A percentile compares a stretch with the other conserved stretches of the same genome.
Evolutionary conservation across 2,888 invertebrate genomes (phyloP).

Genomic region (Epinotia demarniana): DNA sequence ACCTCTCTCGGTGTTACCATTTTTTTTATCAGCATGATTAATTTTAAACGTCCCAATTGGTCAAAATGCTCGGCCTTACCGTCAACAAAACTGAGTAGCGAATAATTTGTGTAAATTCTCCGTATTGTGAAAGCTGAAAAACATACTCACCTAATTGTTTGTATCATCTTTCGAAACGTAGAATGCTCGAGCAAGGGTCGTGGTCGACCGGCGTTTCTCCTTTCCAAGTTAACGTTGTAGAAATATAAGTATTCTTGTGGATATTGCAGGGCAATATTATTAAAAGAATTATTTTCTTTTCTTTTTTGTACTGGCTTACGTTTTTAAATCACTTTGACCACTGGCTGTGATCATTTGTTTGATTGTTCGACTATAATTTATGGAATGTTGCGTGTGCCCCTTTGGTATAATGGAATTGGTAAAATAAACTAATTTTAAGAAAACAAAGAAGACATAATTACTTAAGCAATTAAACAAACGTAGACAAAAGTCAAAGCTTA

Average conservation of each 20-base stretch:
- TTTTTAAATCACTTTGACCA: slow-evolving; percentile 68
- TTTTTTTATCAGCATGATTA: no score
- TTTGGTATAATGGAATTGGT: slow-evolving; percentile 59
- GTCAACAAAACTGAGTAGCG: no score
- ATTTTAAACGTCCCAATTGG: no score
- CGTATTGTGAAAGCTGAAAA: neutral
- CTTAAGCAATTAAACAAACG: neutral
- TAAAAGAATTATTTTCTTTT: slow-evolving; percentile 54
- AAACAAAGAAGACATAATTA: neutral
- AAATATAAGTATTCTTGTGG: slow-evolving; percentile 36
- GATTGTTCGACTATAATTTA: slow-evolving; percentile 60
- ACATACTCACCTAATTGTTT: slow-evolving; percentile 72
- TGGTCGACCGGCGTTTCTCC: slow-evolving; percentile 15
- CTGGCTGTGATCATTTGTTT: slow-evolving; percentile 55
- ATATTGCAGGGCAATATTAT: slow-evolving; percentile 47
- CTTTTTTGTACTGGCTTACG: slow-evolving; percentile 61
- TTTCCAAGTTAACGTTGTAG: neutral
- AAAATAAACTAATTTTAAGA: neutral
- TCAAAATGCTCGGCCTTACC: no score
- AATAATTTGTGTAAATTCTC: slow-evolving; percentile 14
- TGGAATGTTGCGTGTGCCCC: slow-evolving; percentile 59
- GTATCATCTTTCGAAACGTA: slow-evolving; percentile 75
- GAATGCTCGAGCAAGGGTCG: slow-evolving; percentile 54
- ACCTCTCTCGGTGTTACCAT: no score
- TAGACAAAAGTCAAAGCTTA: neutral